These are phyloP conservation scores for Carposina sasakii DNA, from an alignment of 1,140 invertebrate genomes.

Conservation along the genomic window DNA sequence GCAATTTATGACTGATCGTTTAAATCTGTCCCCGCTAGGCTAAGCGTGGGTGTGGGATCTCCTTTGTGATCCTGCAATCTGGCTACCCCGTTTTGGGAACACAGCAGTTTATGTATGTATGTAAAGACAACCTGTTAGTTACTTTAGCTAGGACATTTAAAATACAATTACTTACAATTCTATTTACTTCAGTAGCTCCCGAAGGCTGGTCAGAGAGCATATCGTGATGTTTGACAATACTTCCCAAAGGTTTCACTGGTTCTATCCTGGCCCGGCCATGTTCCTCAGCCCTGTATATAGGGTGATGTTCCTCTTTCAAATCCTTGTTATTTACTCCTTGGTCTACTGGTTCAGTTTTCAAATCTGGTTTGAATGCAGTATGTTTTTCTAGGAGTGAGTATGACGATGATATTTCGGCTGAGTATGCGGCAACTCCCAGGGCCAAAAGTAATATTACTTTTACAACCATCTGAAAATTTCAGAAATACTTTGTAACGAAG, in stretches of 20 bases:
- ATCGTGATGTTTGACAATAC: constrained; percentile 40
- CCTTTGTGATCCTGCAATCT: neutral
- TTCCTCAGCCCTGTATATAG: constrained; percentile 46
- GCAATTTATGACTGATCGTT: too few species aligned
- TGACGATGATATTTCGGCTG: constrained; percentile 44
- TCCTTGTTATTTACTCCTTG: constrained; percentile 40
- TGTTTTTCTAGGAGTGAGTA: constrained; percentile 35
- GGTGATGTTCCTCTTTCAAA: constrained; percentile 34
- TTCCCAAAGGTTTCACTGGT: constrained; percentile 34
- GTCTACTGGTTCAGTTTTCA: constrained; percentile 27
- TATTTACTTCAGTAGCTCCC: constrained; percentile 36
- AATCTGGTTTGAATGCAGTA: constrained; percentile 30
- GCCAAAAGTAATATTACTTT: constrained; percentile 18
- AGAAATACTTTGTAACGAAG: neutral
- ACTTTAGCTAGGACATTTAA: neutral
- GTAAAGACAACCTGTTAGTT: neutral
- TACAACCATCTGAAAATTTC: constrained; percentile 49
- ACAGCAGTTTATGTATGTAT: neutral
- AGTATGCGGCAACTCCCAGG: constrained; percentile 20
- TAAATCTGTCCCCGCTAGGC: too few species aligned
- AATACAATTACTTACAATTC: constrained; percentile 41
- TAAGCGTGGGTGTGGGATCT: too few species aligned
- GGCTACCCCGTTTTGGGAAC: neutral
- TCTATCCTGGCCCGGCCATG: constrained; percentile 42
- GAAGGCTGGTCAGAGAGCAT: constrained; percentile 53